Conservation (phyloP, 2,888 invertebrate genomes). For the Keiferia lycopersicella region DNA sequence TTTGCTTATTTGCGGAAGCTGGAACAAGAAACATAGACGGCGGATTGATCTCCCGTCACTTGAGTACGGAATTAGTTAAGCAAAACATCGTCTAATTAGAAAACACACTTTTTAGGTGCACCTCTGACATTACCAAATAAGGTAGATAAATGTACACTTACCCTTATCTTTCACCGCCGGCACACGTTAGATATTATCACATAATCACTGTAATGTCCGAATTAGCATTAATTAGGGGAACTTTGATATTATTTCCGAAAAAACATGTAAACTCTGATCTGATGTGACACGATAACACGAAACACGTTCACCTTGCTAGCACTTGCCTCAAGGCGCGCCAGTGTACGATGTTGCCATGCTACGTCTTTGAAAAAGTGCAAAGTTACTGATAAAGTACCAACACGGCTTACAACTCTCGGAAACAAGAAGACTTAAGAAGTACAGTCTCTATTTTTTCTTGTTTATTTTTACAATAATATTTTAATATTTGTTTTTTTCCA, state of each 20-base stretch:
- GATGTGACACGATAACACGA: conserved; percentile 56
- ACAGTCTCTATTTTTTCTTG: no score
- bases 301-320: conserved; percentile 51
- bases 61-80: neutral
- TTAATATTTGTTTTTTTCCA: no score
- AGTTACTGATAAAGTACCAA: neutral
- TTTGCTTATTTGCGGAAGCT: neutral
- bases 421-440: no score
- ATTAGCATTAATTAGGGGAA: conserved; percentile 51
- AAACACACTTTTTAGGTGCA: conserved; percentile 42
- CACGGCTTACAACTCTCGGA: no score
- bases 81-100: conserved; percentile 38
- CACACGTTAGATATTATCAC: conserved; percentile 69
- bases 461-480: no score
- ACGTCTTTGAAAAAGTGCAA: neutral
- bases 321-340: conserved; percentile 57
- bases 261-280: conserved; percentile 71
- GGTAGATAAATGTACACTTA: conserved; percentile 60
- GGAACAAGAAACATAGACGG: neutral
- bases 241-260: conserved; percentile 55
- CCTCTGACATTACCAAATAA: conserved; percentile 49
- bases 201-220: conserved; percentile 70
- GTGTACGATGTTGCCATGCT: conserved; percentile 60
- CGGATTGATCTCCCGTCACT: neutral
- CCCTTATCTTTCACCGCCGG: conserved; percentile 72